A percentile compares a stretch with the other conserved stretches of the same genome.
Evolutionary conservation across 2,113 vertebrate genomes (phyloP).

Genomic region (Tachysurus vachellii): DNA sequence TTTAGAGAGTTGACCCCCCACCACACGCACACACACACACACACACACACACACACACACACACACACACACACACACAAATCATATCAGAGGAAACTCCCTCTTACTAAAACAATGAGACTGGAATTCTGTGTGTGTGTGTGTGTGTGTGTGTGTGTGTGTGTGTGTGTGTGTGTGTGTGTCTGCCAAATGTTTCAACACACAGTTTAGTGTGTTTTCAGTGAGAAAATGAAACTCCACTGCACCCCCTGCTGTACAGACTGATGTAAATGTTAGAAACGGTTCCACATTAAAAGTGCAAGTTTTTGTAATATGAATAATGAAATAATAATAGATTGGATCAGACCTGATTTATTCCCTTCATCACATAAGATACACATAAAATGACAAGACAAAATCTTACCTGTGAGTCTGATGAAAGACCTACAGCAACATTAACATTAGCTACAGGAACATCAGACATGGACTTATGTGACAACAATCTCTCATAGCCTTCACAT

Average conservation of each 20-base stretch:
- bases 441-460: not conserved
- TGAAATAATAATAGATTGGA: no score
- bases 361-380: no score
- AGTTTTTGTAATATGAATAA: not conserved
- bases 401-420: not conserved
- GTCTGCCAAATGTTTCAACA: not conserved
- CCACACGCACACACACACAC: constrained; percentile 56
- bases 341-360: not conserved
- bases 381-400: not conserved
- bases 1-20: not conserved
- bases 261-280: not conserved
- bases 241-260: not conserved
- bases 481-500: not conserved
- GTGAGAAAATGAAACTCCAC: not conserved
- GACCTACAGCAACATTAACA: not conserved
- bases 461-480: not conserved
- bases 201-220: not conserved
- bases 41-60: constrained; percentile 31
- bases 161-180: constrained; percentile 20
- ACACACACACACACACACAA: not conserved
- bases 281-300: not conserved
- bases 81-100: constrained; percentile 47
- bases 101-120: constrained; percentile 50
- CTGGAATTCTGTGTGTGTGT: constrained; percentile 20
- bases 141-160: constrained; percentile 13